Conservation (phyloP, 2,113 vertebrate genomes). For the Oryzias melastigma region DNA sequence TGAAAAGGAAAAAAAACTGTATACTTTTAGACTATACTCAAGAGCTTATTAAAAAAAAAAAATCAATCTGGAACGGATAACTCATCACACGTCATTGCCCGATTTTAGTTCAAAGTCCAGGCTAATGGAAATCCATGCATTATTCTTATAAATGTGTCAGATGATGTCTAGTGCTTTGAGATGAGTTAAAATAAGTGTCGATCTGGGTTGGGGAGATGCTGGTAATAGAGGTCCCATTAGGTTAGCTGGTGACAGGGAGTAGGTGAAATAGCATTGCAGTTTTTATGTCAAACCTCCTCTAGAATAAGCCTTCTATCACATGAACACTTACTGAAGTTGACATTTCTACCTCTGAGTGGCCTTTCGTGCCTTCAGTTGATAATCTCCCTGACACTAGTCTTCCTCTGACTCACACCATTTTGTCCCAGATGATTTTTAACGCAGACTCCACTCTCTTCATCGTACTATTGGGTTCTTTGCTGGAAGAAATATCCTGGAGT, state of each 20-base stretch:
- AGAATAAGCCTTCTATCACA: slow-evolving; percentile 4
- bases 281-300: slow-evolving; percentile 18
- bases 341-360: slow-evolving; percentile 20
- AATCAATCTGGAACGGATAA: too few relatives aligned
- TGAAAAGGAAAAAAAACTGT: too few relatives aligned
- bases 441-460: slow-evolving; percentile 1
- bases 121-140: too few relatives aligned
- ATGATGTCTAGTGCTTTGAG: background rate
- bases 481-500: slow-evolving; percentile 6
- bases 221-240: slow-evolving; percentile 31
- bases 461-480: slow-evolving; percentile 9
- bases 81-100: too few relatives aligned
- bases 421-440: slow-evolving; percentile 7
- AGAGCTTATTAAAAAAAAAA: too few relatives aligned
- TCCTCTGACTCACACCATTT: background rate
- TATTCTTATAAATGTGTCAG: too few relatives aligned
- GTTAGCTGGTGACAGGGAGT: slow-evolving; percentile 15
- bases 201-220: slow-evolving; percentile 21
- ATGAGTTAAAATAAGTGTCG: slow-evolving; percentile 34
- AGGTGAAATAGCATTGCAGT: slow-evolving; percentile 15
- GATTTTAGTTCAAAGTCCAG: too few relatives aligned
- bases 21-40: too few relatives aligned
- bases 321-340: slow-evolving; percentile 13
- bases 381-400: slow-evolving; percentile 20
- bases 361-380: slow-evolving; percentile 26